Base-by-base conservation (phyloP, 2,797 vertebrate species). In the Craterocephalus amniculus region DNA sequence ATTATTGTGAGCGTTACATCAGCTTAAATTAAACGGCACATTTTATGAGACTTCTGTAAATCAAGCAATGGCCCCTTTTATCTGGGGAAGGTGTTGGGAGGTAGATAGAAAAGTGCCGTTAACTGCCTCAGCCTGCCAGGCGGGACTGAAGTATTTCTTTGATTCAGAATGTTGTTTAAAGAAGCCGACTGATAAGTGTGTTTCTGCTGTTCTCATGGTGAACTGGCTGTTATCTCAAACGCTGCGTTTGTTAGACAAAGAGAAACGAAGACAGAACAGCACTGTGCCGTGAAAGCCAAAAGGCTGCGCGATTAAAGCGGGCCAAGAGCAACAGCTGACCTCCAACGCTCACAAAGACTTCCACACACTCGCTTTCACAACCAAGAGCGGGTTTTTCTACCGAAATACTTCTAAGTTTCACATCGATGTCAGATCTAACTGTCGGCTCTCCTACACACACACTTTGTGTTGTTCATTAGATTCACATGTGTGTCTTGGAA, bases 291-390 rank as follows among this genome's bases (percentile, higher is more conserved):
- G n/a, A 54, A 80, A 83, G 75, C 76, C 68, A 77, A 73, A 62
- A 59, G 81, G 72, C 86, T 67, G 71, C 56, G 43, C 5, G 74
- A 74, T 54, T 51, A 51, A 81, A 82, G 36, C 11, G 12, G 72
- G 83, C 87, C 88, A 89, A 88, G 63, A 81, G 81, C 75, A 86
- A 81, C 88, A 90, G 87, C 87, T 87, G 87, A 88, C 78, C 87
- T 63, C 54, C 72, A 68, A 61, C n/a, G 63, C 72, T 64, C 63
- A 78, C 83, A 86, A 85, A 84, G 84, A 73, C 11, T 12, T 4
- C 49, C 76, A 66, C 75, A 79, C 69, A 70, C 68, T 22, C 32
- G 38, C 68, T 31, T 35, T 60, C 35, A 10, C 52, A 12, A 26
- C 60, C n/a, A 40, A 76, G 51, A 65, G 58, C 65, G 32, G 16